These are phyloP conservation scores for Aplodontia rufa DNA, from an alignment of 2,113 vertebrate genomes.

Conservation along the genomic window DNA sequence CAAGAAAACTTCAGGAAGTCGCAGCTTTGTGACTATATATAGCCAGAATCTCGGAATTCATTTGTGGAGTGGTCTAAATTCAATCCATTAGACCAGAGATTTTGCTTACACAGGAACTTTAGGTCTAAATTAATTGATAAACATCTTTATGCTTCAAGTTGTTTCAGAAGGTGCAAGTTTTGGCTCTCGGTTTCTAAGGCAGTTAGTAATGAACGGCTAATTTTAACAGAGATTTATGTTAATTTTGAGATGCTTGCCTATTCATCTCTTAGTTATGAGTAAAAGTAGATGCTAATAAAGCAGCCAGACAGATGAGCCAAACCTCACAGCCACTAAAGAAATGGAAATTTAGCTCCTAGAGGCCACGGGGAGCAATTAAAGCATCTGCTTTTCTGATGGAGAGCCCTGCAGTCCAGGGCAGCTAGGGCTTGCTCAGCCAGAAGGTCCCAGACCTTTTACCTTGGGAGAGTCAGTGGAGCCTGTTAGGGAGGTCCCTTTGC, in stretches of 20 bases:
- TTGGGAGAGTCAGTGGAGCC: neutral
- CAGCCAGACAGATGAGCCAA: neutral
- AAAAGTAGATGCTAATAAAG: conserved; percentile 43
- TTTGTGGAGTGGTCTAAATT: conserved; percentile 45
- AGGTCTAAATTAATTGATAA: conserved; percentile 51
- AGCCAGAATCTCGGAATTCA: conserved; percentile 37
- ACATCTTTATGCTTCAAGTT: neutral
- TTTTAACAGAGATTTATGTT: neutral
- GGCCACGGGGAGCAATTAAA: neutral
- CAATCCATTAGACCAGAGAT: conserved; percentile 37
- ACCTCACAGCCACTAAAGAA: neutral
- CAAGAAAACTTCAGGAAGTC: conserved; percentile 66
- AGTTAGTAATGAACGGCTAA: conserved; percentile 4
- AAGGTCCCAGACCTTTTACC: fast-evolving
- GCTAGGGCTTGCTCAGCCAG: neutral
- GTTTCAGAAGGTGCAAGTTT: neutral
- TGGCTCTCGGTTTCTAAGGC: conserved; percentile 2
- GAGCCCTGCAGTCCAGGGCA: neutral
- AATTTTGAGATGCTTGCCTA: conserved; percentile 8
- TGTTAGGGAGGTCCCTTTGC: neutral
- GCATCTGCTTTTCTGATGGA: neutral
- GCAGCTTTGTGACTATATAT: conserved; percentile 53
- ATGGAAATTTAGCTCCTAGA: neutral
- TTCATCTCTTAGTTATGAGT: conserved; percentile 20
- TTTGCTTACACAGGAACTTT: too few species aligned